A percentile compares a stretch with the other conserved stretches of the same genome.
Evolutionary conservation across 2,113 vertebrate genomes (phyloP).

Genomic region (Henicopernis longicauda): DNA sequence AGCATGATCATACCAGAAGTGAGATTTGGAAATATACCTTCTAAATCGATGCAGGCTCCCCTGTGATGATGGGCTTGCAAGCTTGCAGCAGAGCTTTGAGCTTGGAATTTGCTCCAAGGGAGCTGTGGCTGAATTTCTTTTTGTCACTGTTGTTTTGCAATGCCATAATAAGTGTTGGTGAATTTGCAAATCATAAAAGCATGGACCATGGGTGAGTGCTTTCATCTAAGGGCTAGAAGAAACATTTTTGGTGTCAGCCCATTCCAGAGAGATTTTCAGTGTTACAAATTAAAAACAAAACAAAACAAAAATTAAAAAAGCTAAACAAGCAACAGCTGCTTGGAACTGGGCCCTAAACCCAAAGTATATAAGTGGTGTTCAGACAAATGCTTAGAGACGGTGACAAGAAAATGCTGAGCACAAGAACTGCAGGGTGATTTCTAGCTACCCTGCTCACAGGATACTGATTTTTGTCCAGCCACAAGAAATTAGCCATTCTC

Average conservation of each 20-base stretch:
- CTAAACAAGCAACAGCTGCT: constrained; percentile 43
- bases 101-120: neutral
- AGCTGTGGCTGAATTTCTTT: constrained; percentile 4
- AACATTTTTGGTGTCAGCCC: neutral
- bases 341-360: neutral
- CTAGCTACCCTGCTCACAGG: neutral
- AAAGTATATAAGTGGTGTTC: constrained; percentile 1
- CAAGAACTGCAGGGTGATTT: neutral
- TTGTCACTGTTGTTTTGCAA: constrained; percentile 17
- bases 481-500: neutral
- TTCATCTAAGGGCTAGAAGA: neutral
- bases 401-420: neutral
- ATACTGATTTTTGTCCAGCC: neutral
- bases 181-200: neutral
- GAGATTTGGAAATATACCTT: neutral
- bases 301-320: neutral
- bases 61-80: neutral
- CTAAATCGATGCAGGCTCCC: neutral
- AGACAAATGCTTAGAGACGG: neutral
- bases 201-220: neutral
- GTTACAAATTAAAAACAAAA: neutral
- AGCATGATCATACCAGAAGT: neutral
- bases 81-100: neutral
- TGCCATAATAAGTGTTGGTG: neutral
- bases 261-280: neutral